Conservation (phyloP, 2,888 invertebrate genomes). For the Limnephilus rhombicus region DNA sequence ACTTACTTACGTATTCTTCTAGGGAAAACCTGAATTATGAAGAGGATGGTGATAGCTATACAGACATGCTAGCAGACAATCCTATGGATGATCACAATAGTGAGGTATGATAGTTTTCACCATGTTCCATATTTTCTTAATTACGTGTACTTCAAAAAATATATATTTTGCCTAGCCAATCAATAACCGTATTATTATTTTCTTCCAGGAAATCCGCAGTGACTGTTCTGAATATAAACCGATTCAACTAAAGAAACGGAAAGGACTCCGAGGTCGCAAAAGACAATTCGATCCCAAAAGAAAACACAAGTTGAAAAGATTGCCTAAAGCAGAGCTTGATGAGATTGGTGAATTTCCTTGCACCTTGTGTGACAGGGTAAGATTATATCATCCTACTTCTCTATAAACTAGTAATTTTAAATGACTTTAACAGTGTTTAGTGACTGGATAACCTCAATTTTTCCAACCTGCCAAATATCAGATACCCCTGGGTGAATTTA, state of each 20-base stretch:
- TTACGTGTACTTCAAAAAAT: background rate
- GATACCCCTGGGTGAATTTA: background rate
- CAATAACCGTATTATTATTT: background rate
- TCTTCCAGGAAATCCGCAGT: conserved; percentile 47
- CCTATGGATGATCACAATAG: conserved; percentile 23
- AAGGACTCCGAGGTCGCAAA: conserved; percentile 41
- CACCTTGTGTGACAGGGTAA: conserved; percentile 38
- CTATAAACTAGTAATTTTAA: background rate
- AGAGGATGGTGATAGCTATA: conserved; percentile 33
- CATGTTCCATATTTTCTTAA: too few species aligned
- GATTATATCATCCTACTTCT: background rate
- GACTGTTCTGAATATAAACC: conserved; percentile 58
- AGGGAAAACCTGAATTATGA: conserved; percentile 40
- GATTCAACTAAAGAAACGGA: conserved; percentile 54
- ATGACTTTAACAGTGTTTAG: background rate
- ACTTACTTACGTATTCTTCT: background rate
- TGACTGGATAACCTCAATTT: background rate
- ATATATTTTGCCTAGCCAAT: background rate
- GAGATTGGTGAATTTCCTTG: conserved; percentile 39
- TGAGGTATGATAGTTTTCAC: background rate
- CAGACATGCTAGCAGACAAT: conserved; percentile 22
- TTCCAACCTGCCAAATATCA: background rate
- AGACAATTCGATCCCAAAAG: conserved; percentile 50
- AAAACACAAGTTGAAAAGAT: conserved; percentile 48
- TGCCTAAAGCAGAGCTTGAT: conserved; percentile 5